Evolutionary conservation across 2,888 invertebrate species (phyloP).

Genomic region (Schizaphis graminum): DNA sequence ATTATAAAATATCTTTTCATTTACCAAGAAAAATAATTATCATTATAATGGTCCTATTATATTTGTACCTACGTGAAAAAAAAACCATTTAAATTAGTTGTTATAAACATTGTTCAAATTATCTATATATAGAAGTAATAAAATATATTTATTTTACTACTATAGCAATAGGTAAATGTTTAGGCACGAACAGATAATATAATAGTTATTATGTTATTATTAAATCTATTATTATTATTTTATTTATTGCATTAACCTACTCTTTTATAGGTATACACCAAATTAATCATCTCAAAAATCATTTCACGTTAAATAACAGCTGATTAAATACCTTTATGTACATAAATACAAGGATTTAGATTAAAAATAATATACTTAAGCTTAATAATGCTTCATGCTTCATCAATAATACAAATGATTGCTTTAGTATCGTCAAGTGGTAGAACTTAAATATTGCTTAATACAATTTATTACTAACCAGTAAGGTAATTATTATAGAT

Average conservation of each 20-base stretch:
- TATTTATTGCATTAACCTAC: constrained; percentile 31
- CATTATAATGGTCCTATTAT: background rate
- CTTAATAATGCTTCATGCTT: constrained; percentile 20
- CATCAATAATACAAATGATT: background rate
- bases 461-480: constrained; percentile 25
- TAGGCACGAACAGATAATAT: constrained; percentile 16
- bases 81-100: constrained; percentile 10
- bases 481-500: background rate
- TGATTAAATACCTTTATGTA: background rate
- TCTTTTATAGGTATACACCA: background rate
- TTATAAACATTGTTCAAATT: constrained; percentile 22
- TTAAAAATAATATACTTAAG: constrained; percentile 18
- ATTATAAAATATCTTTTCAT: constrained; percentile 14
- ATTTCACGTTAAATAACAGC: constrained; percentile 5
- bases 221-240: constrained; percentile 15
- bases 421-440: background rate
- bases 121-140: constrained; percentile 12
- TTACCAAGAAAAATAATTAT: constrained; percentile 15
- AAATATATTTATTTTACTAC: constrained; percentile 8
- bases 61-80: background rate
- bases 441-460: constrained; percentile 14
- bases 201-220: constrained; percentile 12
- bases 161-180: background rate
- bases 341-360: constrained; percentile 25
- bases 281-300: constrained; percentile 47